Evolutionary conservation across 30 jellyfish, hydroid and myxozoan species (phyloP), one percentile per base, ranked within the genome.

Genomic region (Mastigias papua): DNA sequence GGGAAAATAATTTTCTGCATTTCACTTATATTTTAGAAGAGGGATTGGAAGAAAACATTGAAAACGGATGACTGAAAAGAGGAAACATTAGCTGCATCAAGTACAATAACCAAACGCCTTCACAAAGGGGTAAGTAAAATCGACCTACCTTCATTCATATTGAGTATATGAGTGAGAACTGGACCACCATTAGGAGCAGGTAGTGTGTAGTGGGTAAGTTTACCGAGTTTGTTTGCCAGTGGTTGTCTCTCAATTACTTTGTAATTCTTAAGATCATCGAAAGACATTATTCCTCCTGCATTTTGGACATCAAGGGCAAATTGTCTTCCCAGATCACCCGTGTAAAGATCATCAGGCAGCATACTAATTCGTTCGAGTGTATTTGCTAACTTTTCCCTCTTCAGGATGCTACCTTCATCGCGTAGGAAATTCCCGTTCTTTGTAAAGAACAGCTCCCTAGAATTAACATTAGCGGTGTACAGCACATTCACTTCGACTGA

Each of bases 101-200:
- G n/a, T n/a, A n/a, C n/a, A n/a, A n/a, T n/a, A n/a, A n/a, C n/a
- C n/a, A n/a, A n/a, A n/a, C n/a, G n/a, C n/a, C n/a, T n/a, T 11
- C 82, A 70, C 1, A 21, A 42, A 20, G 19, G 28, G 32, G 16
- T 29, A 2, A 17, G 25, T 15, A 70, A 28, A 8, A 25, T 32
- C 51, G 22, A 50, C 69, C 19, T 73, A 93, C 98, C 98, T 73
- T 65, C 50, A 35, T 63, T 84, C 95, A 93, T 93, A 69, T 93
- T 93, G 54, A 93, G 88, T 30, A 93, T 93, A 51, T 84, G 95
- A 1, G 93, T 51, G 10, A 93, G 87, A 7, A 93, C 97, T 2
- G 95, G 84, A 8, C 98, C 98, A 42, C 98, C 98, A 28, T 93
- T 97, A 26, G 98, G 98, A 27, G 88, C 81, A 20, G 94, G 97